Conservation (phyloP, 1,140 invertebrate genomes). For the Bombus fervidus region DNA sequence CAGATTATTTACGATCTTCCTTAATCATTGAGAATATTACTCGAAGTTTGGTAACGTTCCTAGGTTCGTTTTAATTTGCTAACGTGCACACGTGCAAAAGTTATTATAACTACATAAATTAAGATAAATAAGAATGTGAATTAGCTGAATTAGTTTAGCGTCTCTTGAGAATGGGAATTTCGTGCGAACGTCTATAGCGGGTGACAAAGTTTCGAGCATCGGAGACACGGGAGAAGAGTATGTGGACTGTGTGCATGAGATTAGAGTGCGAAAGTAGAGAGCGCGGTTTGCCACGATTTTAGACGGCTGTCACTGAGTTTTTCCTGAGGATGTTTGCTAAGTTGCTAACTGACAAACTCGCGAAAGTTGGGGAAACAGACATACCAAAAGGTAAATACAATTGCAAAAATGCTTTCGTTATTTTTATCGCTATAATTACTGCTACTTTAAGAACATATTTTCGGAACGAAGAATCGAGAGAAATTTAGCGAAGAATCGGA, state of each 20-base stretch:
- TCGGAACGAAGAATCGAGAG: too few species aligned
- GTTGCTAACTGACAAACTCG: neutral
- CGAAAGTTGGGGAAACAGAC: neutral
- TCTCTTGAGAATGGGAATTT: neutral
- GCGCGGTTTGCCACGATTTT: neutral
- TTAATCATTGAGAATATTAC: too few species aligned
- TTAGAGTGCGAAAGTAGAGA: conserved; percentile 3
- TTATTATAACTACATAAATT: neutral
- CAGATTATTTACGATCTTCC: neutral
- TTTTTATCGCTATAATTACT: neutral
- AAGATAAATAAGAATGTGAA: neutral
- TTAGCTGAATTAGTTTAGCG: neutral
- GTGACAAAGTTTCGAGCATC: neutral
- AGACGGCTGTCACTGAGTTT: neutral
- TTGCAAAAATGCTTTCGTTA: neutral
- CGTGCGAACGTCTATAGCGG: neutral
- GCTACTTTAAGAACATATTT: neutral
- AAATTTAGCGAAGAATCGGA: neutral
- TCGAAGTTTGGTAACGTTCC: too few species aligned
- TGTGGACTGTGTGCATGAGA: neutral
- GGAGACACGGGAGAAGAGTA: neutral
- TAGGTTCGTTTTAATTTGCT: too few species aligned
- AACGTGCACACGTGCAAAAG: too few species aligned
- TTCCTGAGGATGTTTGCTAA: neutral
- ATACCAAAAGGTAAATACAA: neutral